These are phyloP conservation scores for Fulmarus glacialis DNA, from an alignment of 2,113 vertebrate species.

Conservation along the genomic window DNA sequence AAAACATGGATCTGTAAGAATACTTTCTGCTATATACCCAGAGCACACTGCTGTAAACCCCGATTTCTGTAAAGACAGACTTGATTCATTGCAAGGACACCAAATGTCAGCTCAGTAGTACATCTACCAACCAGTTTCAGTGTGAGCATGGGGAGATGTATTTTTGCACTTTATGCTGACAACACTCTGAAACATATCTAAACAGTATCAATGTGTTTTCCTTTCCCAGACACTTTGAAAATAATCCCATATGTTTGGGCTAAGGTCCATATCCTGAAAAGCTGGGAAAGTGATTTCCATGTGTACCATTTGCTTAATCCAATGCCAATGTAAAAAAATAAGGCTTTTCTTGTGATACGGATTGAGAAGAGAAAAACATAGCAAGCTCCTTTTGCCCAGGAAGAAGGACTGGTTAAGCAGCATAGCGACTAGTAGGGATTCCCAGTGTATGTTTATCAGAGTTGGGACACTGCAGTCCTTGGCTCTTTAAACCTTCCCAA, in stretches of 20 bases:
- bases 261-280: background rate
- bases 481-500: background rate
- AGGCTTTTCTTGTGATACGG: background rate
- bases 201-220: background rate
- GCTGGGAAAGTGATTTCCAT: background rate
- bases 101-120: conserved; percentile 7
- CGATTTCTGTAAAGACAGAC: background rate
- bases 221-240: background rate
- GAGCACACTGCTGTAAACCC: background rate
- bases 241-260: background rate
- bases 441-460: background rate
- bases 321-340: background rate
- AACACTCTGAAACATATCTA: background rate
- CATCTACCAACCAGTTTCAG: background rate
- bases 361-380: background rate
- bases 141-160: background rate
- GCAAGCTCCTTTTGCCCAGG: background rate
- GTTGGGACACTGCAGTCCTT: background rate
- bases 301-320: background rate
- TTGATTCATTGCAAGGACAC: background rate
- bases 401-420: background rate
- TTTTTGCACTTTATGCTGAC: background rate
- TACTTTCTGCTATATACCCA: background rate
- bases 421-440: background rate
- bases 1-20: background rate